Conservation (phyloP, 2,113 vertebrate species). For the Vulpes lagopus region DNA sequence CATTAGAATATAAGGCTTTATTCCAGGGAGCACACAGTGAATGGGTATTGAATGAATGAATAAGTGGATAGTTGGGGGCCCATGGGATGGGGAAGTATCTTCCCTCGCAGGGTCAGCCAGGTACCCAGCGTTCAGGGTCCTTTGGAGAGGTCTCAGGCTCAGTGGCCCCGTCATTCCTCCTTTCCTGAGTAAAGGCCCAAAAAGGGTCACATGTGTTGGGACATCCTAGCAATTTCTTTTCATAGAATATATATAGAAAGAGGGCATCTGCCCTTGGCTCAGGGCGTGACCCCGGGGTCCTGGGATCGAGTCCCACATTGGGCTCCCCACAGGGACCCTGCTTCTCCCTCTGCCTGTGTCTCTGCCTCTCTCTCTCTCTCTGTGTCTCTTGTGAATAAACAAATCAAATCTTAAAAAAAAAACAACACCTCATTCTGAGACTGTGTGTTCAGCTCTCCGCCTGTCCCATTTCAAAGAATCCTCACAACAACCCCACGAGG, state of each 20-base stretch:
- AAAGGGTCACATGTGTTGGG: no score
- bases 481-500: not conserved
- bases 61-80: not conserved
- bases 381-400: no score
- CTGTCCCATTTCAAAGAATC: not conserved
- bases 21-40: not conserved
- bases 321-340: no score
- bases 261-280: no score
- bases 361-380: no score
- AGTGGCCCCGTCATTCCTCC: no score
- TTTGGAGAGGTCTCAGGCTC: not conserved
- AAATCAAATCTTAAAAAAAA: no score
- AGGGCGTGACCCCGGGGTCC: no score
- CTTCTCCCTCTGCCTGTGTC: no score
- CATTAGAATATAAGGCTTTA: not conserved
- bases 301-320: no score
- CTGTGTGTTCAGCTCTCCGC: not conserved
- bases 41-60: not conserved
- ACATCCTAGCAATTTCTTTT: no score
- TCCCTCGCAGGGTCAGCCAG: not conserved
- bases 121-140: not conserved
- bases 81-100: not conserved
- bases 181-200: not conserved
- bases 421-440: not conserved
- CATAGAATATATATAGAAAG: no score